phyloP scores from a whole-genome alignment of 2,888 invertebrate species.

The Ceriagrion tenellum region DNA sequence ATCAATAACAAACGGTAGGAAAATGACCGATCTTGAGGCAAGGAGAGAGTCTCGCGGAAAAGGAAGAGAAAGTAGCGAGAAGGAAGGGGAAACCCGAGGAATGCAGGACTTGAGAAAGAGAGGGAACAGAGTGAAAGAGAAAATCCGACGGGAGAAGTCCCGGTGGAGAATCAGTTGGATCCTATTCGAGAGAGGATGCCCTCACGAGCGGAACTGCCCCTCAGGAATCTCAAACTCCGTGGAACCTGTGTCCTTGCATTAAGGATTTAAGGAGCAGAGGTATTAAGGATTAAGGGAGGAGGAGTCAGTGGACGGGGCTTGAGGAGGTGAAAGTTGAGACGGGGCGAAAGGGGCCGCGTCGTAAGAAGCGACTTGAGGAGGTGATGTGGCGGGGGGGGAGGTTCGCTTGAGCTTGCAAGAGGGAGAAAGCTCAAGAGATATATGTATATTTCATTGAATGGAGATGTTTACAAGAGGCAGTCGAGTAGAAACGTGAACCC shows the following conservation, averaged over 20 bases:
- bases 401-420: no score
- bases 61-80: no score
- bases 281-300: not conserved
- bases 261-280: not conserved
- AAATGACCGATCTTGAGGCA: no score
- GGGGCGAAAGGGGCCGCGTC: not conserved
- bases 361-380: not conserved
- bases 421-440: not conserved
- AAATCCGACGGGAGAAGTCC: not conserved
- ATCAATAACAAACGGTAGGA: no score
- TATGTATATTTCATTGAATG: not conserved
- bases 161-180: not conserved
- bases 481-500: not conserved
- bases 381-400: not conserved
- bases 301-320: not conserved
- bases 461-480: constrained; percentile 5
- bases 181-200: not conserved
- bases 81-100: no score
- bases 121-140: not conserved
- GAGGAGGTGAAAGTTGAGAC: not conserved
- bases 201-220: not conserved
- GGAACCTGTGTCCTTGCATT: not conserved
- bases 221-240: not conserved
- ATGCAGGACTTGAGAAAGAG: not conserved
- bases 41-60: no score